Evolutionary conservation across 2,888 invertebrate species (phyloP).

Genomic region (Apodemia mormo): DNA sequence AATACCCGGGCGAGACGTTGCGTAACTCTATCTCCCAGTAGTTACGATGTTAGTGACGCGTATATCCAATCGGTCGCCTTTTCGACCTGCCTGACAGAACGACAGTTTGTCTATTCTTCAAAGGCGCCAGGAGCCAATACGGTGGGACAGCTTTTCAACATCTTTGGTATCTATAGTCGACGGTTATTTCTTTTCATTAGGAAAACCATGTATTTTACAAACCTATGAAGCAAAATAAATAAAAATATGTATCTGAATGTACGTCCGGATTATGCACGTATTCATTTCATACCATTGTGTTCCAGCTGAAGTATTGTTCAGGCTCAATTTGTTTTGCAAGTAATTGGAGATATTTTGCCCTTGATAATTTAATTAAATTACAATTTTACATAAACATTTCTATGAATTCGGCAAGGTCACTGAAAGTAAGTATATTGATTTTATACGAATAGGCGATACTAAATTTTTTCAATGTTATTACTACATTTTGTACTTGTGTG

Average conservation of each 20-base stretch:
- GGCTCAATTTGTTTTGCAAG: not conserved
- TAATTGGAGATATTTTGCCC: not conserved
- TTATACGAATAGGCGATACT: not conserved
- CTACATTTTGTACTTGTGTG: too few relatives aligned
- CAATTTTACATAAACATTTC: not conserved
- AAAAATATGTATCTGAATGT: not conserved
- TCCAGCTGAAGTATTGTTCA: constrained; percentile 1
- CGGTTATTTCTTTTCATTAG: too few relatives aligned
- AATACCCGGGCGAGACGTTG: too few relatives aligned
- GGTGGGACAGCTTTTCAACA: too few relatives aligned
- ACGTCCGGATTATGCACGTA: not conserved
- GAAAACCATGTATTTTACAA: too few relatives aligned
- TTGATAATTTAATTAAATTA: not conserved
- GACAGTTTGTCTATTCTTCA: too few relatives aligned
- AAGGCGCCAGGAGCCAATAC: too few relatives aligned
- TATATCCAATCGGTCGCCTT: too few relatives aligned
- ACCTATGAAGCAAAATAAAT: not conserved
- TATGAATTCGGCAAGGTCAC: not conserved
- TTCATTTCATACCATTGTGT: not conserved
- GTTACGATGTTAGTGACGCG: too few relatives aligned
- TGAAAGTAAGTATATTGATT: constrained; percentile 1
- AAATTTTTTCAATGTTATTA: not conserved
- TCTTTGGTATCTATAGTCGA: too few relatives aligned
- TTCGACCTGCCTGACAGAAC: too few relatives aligned
- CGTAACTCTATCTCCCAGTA: too few relatives aligned